Evolutionary conservation across 2,113 vertebrate species (phyloP).

Genomic region (Pelecanus crispus): DNA sequence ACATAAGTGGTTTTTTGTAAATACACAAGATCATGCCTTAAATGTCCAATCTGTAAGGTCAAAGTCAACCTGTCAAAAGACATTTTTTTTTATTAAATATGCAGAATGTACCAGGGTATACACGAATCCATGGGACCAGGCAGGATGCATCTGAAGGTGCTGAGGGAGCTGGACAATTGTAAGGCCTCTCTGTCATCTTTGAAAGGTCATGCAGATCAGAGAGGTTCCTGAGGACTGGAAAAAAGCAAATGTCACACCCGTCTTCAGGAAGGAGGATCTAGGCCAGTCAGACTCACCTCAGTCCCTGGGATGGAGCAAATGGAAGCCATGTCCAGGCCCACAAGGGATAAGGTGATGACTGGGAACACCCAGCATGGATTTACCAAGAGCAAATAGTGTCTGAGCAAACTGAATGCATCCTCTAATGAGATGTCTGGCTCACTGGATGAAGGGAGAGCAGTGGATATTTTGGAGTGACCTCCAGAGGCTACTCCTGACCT

Average conservation of each 20-base stretch:
- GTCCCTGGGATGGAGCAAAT: not conserved
- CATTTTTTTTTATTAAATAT: not conserved
- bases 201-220: not conserved
- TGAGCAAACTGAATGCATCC: not conserved
- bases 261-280: not conserved
- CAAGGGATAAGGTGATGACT: not conserved
- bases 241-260: not conserved
- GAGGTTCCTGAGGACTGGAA: not conserved
- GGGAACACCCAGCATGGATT: not conserved
- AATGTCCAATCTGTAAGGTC: not conserved
- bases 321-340: not conserved
- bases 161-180: not conserved
- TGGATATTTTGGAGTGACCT: not conserved
- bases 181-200: not conserved
- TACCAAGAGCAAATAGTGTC: not conserved
- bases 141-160: not conserved
- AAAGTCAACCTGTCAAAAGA: not conserved
- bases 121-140: not conserved
- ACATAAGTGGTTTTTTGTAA: not conserved
- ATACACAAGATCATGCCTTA: not conserved
- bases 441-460: not conserved
- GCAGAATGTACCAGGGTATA: not conserved
- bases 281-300: not conserved
- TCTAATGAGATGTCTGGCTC: accelerated
- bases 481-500: not conserved